Percentiles rank a stretch among this genome's conserved stretches.
These are phyloP conservation scores for Okapia johnstoni DNA, from an alignment of 2,113 vertebrate species.

Conservation along the genomic window DNA sequence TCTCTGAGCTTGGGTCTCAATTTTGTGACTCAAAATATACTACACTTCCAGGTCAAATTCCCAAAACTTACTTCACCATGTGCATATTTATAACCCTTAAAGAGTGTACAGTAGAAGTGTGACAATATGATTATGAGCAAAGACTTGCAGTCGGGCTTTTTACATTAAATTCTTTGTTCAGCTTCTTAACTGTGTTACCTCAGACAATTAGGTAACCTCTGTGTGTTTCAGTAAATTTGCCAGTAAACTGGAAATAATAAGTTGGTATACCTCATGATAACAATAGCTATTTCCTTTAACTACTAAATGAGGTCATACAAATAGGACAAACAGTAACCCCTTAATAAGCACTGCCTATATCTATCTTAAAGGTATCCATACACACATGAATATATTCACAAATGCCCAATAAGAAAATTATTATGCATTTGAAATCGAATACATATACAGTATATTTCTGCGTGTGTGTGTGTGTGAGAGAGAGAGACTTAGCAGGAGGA, in stretches of 20 bases:
- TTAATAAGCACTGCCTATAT: background rate
- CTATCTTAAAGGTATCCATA: background rate
- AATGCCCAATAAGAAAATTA: background rate
- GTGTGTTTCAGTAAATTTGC: background rate
- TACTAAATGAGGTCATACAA: background rate
- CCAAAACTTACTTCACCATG: background rate
- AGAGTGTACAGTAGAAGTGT: background rate
- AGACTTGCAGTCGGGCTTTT: background rate
- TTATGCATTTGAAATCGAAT: background rate
- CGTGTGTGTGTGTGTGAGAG: background rate
- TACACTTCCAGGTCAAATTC: background rate
- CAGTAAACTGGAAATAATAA: background rate
- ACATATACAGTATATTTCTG: background rate
- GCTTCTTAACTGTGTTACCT: background rate
- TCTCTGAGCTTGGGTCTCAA: background rate
- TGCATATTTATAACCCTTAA: background rate
- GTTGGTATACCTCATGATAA: background rate
- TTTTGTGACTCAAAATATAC: background rate
- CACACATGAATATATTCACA: background rate
- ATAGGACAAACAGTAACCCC: background rate
- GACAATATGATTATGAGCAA: background rate
- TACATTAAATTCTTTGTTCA: background rate
- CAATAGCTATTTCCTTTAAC: background rate
- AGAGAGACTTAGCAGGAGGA: background rate
- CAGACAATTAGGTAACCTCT: background rate